These are phyloP conservation scores for Bubo scandiacus DNA, from an alignment of 2,113 vertebrate species.

Conservation along the genomic window DNA sequence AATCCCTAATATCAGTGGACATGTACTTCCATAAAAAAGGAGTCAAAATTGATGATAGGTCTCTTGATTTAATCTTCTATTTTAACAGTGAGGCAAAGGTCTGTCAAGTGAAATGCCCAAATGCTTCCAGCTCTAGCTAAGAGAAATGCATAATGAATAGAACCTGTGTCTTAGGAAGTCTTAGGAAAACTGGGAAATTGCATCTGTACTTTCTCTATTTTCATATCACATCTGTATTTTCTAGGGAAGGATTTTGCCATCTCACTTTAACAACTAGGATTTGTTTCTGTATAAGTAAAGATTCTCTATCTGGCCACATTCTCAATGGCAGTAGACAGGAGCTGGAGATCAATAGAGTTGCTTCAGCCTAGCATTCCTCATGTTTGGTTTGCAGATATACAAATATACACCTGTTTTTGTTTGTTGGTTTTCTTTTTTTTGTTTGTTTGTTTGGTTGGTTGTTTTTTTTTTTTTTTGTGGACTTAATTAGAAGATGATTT, in stretches of 20 bases:
- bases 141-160: background rate
- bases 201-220: background rate
- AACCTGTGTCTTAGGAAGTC: background rate
- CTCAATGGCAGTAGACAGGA: background rate
- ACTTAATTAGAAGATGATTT: background rate
- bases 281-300: background rate
- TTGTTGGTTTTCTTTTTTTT: background rate
- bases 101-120: background rate
- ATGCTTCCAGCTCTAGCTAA: background rate
- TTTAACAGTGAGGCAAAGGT: background rate
- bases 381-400: background rate
- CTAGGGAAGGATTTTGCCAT: background rate
- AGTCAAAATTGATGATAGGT: background rate
- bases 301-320: background rate
- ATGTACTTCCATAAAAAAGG: background rate
- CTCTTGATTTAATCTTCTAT: background rate
- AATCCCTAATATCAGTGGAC: background rate
- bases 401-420: background rate
- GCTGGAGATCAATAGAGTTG: background rate
- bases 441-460: background rate
- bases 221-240: background rate
- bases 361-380: background rate
- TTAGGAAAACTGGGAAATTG: background rate
- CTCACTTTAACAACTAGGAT: background rate
- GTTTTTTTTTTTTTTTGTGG: background rate